These are phyloP conservation scores for Ammodytes dubius DNA, from an alignment of 2,113 vertebrate genomes.

Conservation along the genomic window DNA sequence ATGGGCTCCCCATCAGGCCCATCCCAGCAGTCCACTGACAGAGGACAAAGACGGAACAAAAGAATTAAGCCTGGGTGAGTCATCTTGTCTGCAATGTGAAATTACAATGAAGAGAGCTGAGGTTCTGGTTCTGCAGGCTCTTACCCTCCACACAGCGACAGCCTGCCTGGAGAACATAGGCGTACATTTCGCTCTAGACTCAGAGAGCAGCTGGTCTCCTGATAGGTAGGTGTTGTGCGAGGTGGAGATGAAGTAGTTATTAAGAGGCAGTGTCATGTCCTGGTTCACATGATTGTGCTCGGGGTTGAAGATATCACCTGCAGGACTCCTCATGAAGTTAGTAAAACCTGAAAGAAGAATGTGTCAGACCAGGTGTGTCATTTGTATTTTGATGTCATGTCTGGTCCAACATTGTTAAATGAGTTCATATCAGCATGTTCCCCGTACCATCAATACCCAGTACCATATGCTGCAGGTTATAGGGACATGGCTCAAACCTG, in stretches of 20 bases:
- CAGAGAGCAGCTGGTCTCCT: constrained; percentile 95
- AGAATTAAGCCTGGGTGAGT: neutral
- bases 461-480: constrained; percentile 88
- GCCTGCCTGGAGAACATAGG: constrained; percentile 94
- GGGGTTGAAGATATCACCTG: constrained; percentile 94
- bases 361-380: neutral
- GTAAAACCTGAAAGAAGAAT: constrained; percentile 88
- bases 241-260: constrained; percentile 94
- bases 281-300: constrained; percentile 91
- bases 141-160: constrained; percentile 96
- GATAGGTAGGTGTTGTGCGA: constrained; percentile 98
- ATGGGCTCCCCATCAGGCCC: constrained; percentile 96
- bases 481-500: constrained; percentile 92
- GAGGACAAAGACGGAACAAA: neutral
- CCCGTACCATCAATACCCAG: constrained; percentile 94
- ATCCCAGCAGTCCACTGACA: constrained; percentile 96
- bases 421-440: neutral
- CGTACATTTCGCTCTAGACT: constrained; percentile 96
- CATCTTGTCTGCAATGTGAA: neutral
- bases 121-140: constrained; percentile 2
- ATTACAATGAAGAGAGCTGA: neutral
- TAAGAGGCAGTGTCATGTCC: constrained; percentile 92
- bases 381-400: neutral
- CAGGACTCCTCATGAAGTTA: constrained; percentile 92
- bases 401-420: neutral